These are phyloP conservation scores for Heloderma charlesbogerti DNA, from an alignment of 2,113 vertebrate species.

Conservation along the genomic window DNA sequence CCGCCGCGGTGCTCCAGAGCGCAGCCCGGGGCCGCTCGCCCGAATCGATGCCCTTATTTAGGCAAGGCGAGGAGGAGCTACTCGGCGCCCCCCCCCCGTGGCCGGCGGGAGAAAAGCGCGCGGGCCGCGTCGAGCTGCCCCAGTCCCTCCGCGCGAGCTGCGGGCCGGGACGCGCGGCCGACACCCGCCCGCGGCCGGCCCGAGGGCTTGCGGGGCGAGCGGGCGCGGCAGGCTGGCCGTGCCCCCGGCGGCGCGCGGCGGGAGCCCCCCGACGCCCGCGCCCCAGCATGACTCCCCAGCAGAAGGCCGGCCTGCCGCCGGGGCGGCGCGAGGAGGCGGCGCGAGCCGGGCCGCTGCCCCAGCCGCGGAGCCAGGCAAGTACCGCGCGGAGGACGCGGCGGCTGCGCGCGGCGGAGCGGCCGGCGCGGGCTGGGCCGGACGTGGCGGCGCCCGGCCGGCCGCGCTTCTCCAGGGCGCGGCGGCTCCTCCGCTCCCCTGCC, in stretches of 20 bases:
- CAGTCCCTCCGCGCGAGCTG: not conserved
- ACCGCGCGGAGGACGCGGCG: not conserved
- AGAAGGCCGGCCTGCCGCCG: constrained; percentile 33
- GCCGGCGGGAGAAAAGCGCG: constrained; percentile 6
- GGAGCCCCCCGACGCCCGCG: not conserved
- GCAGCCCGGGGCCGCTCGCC: not conserved
- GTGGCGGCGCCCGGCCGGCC: not conserved
- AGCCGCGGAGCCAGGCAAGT: constrained; percentile 65
- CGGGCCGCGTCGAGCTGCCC: constrained; percentile 21
- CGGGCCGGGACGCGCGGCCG: not conserved
- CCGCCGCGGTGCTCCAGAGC: not conserved
- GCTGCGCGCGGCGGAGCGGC: not conserved
- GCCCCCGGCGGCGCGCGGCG: too few species aligned
- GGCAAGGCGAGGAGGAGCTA: constrained; percentile 59
- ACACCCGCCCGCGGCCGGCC: not conserved
- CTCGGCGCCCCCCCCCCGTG: not conserved
- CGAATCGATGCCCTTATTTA: constrained; percentile 67
- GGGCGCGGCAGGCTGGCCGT: not conserved
- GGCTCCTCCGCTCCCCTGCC: too few species aligned
- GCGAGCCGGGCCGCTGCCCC: constrained; percentile 20
- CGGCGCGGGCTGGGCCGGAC: not conserved
- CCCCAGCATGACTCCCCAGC: constrained; percentile 63
- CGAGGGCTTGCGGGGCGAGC: not conserved
- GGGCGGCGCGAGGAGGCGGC: constrained; percentile 28
- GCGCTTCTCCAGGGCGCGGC: not conserved